These are phyloP conservation scores for Sinella curviseta DNA, from an alignment of 1,140 invertebrate genomes.

Conservation along the genomic window DNA sequence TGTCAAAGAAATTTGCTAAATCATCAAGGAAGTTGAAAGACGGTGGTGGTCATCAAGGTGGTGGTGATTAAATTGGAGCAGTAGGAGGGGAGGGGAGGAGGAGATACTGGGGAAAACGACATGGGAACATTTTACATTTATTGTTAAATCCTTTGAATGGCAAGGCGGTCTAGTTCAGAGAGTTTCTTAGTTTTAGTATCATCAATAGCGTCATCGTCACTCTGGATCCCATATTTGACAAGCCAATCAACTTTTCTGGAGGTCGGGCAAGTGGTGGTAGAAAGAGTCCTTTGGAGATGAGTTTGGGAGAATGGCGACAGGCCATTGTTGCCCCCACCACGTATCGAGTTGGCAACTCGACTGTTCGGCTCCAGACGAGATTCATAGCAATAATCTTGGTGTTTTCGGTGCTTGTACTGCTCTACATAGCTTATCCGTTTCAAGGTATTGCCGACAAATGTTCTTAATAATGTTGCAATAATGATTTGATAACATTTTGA, in stretches of 20 bases:
- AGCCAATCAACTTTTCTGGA: background rate
- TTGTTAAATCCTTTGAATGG: background rate
- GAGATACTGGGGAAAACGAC: too few species aligned
- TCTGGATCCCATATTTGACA: background rate
- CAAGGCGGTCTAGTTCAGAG: background rate
- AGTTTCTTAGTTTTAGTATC: background rate
- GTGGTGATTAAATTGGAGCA: too few species aligned
- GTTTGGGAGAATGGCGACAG: constrained; percentile 76
- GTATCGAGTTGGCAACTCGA: constrained; percentile 80
- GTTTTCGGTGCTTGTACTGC: constrained; percentile 57
- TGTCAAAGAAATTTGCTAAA: too few species aligned
- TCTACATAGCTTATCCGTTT: constrained; percentile 66
- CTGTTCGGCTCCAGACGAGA: constrained; percentile 76
- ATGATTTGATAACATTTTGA: background rate
- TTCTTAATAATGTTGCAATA: constrained; percentile 23
- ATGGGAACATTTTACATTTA: background rate
- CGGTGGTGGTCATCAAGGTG: too few species aligned
- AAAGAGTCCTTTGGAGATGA: constrained; percentile 44
- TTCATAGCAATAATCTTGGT: constrained; percentile 68
- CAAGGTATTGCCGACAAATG: constrained; percentile 48
- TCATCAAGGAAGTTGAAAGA: too few species aligned
- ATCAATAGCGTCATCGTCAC: background rate
- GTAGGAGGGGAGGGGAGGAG: background rate
- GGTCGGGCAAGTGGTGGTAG: background rate
- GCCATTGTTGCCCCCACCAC: constrained; percentile 76